Percentiles rank a stretch among this genome's conserved stretches.
These are phyloP conservation scores for Mola mola DNA, from an alignment of 2,113 vertebrate genomes.

Conservation along the genomic window DNA sequence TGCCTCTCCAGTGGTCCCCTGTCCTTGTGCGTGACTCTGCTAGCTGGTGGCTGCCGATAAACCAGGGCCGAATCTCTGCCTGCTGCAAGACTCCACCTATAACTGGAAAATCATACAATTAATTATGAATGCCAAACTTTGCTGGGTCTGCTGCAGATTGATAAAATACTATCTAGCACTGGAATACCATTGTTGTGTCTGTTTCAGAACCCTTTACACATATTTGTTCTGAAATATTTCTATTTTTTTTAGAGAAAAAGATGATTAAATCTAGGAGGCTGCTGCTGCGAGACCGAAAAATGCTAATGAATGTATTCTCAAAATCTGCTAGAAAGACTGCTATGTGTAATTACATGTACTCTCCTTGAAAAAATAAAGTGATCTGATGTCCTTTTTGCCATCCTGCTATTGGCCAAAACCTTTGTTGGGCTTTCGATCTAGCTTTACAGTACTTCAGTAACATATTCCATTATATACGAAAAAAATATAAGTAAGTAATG, in stretches of 20 bases:
- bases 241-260: too few species aligned
- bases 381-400: slow-evolving; percentile 3
- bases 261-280: too few species aligned
- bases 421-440: too few species aligned
- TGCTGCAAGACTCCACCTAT: slow-evolving; percentile 53
- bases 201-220: neutral
- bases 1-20: slow-evolving; percentile 10
- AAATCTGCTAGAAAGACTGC: too few species aligned
- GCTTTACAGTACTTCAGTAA: too few species aligned
- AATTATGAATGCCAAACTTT: slow-evolving; percentile 40
- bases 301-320: too few species aligned
- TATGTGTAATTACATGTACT: too few species aligned
- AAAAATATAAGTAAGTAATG: too few species aligned
- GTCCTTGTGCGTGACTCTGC: slow-evolving; percentile 37
- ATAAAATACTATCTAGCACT: neutral
- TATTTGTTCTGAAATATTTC: neutral
- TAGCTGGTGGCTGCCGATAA: slow-evolving; percentile 49
- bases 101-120: slow-evolving; percentile 31
- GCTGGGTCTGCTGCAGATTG: slow-evolving; percentile 1
- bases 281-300: too few species aligned
- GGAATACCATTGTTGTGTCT: slow-evolving; percentile 1
- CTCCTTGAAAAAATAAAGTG: slow-evolving; percentile 24
- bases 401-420: too few species aligned
- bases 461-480: too few species aligned
- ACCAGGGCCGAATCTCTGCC: slow-evolving; percentile 40